Conservation (phyloP, 2,888 invertebrate genomes). For the Orchesellides sinensis region DNA sequence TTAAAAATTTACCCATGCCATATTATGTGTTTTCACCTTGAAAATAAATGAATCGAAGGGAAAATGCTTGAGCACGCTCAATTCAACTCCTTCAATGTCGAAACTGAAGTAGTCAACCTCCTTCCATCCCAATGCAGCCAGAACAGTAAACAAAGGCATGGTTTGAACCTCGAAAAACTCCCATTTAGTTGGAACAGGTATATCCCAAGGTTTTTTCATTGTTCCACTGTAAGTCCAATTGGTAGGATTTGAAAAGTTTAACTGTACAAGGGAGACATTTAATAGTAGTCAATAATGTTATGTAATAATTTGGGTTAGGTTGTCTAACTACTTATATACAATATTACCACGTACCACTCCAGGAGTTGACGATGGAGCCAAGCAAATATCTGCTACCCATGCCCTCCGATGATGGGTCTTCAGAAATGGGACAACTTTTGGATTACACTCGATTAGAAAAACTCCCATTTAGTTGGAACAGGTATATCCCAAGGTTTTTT, state of each 20-base stretch:
- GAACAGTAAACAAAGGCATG: constrained; percentile 18
- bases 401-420: constrained; percentile 30
- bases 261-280: not conserved
- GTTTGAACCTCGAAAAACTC: constrained; percentile 20
- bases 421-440: constrained; percentile 29
- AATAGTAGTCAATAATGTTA: too few relatives aligned
- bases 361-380: not conserved
- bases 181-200: constrained; percentile 29
- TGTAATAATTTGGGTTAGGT: too few relatives aligned
- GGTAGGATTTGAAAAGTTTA: constrained; percentile 43
- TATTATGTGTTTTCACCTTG: not conserved
- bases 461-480: not conserved
- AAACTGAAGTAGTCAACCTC: constrained; percentile 42
- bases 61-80: constrained; percentile 14
- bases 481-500: not conserved
- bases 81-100: constrained; percentile 27
- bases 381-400: constrained; percentile 43
- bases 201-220: constrained; percentile 19
- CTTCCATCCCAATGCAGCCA: constrained; percentile 32
- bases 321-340: too few relatives aligned
- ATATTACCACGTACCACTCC: not conserved
- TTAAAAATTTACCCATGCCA: not conserved
- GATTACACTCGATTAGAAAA: constrained; percentile 52
- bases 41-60: constrained; percentile 24
- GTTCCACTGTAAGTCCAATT: constrained; percentile 43